These are phyloP conservation scores for Plecturocebus donacophilus DNA, from an alignment of 2,113 vertebrate genomes.

Conservation along the genomic window DNA sequence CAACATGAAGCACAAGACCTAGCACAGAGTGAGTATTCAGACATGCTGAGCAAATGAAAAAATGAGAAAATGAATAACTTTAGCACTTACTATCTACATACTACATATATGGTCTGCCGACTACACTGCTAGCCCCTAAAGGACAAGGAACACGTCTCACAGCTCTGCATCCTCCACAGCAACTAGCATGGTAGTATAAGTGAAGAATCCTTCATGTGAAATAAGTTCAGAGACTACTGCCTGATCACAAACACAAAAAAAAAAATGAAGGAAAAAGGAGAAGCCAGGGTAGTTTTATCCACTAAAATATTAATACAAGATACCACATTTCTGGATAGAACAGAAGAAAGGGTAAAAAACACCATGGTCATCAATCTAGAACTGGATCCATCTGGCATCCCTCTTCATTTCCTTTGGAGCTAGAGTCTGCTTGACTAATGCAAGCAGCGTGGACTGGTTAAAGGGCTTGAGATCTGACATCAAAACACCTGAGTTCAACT, in stretches of 20 bases:
- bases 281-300: neutral
- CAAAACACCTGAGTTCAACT: neutral
- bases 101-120: neutral
- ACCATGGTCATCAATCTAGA: neutral
- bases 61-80: neutral
- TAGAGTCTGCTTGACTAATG: neutral
- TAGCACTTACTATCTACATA: neutral
- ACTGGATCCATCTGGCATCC: neutral
- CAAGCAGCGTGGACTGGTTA: neutral
- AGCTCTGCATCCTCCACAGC: neutral
- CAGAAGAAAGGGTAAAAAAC: neutral
- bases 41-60: neutral
- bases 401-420: neutral
- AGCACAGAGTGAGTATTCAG: neutral
- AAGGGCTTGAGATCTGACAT: neutral
- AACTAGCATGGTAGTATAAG: neutral
- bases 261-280: constrained; percentile 5
- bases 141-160: neutral
- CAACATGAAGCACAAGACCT: neutral
- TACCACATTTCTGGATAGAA: neutral
- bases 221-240: neutral
- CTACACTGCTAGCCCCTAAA: neutral
- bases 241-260: neutral
- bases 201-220: neutral
- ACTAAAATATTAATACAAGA: constrained; percentile 19